Conservation (phyloP, 2,797 vertebrate species). For the Enteromius paludinosus region DNA sequence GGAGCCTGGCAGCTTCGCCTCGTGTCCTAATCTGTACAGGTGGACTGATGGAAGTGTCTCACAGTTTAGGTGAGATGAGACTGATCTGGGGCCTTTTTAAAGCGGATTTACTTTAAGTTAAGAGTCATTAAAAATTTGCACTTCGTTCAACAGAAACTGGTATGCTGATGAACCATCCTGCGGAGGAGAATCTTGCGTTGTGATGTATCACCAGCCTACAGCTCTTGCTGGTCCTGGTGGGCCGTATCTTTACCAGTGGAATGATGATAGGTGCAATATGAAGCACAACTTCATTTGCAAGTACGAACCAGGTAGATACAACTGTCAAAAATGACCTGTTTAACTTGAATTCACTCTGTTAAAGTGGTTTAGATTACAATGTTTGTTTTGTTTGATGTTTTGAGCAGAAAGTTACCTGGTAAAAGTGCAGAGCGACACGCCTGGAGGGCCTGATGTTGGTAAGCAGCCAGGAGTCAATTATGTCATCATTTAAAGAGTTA, state of each 20-base stretch:
- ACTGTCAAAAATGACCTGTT: neutral
- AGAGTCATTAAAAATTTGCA: neutral
- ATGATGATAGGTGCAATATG: conserved; percentile 98
- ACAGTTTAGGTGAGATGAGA: conserved; percentile 81
- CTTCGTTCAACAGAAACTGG: conserved; percentile 86
- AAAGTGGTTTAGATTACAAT: neutral
- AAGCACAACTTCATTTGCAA: conserved; percentile 99
- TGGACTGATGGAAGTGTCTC: conserved; percentile 90
- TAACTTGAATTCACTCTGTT: neutral
- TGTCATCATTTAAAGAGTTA: neutral
- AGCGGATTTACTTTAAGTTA: neutral
- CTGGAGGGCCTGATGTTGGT: conserved; percentile 67
- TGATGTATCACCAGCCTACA: conserved; percentile 97
- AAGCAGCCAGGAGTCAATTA: conserved; percentile 44
- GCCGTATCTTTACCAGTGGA: conserved; percentile 94
- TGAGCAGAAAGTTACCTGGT: conserved; percentile 73
- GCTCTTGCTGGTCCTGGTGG: conserved; percentile 90
- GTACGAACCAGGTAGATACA: conserved; percentile 83
- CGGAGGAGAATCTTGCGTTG: conserved; percentile 95
- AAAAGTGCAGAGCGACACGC: conserved; percentile 74
- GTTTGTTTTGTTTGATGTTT: conserved; percentile 6
- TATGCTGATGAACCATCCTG: conserved; percentile 96
- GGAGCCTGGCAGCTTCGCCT: conserved; percentile 70
- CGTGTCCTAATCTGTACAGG: conserved; percentile 87
- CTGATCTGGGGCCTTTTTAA: neutral